Conservation (phyloP, 2,797 vertebrate genomes). For the Helicolenus hilgendorfi region DNA sequence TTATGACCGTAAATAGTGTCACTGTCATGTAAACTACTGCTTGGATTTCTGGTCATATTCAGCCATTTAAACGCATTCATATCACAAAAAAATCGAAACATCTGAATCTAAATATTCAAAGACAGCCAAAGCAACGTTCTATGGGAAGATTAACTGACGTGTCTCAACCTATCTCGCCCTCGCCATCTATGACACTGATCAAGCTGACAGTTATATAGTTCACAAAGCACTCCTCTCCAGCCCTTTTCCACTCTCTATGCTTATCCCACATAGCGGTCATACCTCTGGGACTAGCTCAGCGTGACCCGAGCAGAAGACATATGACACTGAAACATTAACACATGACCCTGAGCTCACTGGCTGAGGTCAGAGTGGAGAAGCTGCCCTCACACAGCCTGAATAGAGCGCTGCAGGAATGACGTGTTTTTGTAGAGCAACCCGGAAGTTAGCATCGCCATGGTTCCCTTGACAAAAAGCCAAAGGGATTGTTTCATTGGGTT, state of each 20-base stretch:
- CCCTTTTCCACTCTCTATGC: conserved; percentile 10
- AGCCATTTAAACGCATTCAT: not conserved
- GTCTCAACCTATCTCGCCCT: not conserved
- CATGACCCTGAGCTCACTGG: conserved; percentile 61
- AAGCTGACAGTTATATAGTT: conserved; percentile 51
- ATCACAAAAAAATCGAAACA: not conserved
- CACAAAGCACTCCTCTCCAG: conserved; percentile 10
- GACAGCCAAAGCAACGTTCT: not conserved
- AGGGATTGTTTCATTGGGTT: no score
- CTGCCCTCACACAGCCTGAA: conserved; percentile 44
- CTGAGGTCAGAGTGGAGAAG: conserved; percentile 46
- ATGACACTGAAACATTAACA: conserved; percentile 72
- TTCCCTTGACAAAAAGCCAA: no score
- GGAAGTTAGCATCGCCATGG: no score
- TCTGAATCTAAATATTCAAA: not conserved
- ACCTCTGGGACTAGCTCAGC: conserved; percentile 64
- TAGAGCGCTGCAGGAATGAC: conserved; percentile 1
- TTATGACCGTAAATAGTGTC: conserved; percentile 20
- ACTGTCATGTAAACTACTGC: conserved; percentile 1
- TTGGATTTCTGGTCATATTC: conserved; percentile 8
- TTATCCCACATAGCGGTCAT: conserved; percentile 61
- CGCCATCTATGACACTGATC: conserved; percentile 35
- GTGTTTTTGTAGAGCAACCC: no score
- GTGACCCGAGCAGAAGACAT: conserved; percentile 74
- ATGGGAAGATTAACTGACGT: not conserved